Evolutionary conservation across 2,797 vertebrate species (phyloP).

Genomic region (Vipera ursinii): DNA sequence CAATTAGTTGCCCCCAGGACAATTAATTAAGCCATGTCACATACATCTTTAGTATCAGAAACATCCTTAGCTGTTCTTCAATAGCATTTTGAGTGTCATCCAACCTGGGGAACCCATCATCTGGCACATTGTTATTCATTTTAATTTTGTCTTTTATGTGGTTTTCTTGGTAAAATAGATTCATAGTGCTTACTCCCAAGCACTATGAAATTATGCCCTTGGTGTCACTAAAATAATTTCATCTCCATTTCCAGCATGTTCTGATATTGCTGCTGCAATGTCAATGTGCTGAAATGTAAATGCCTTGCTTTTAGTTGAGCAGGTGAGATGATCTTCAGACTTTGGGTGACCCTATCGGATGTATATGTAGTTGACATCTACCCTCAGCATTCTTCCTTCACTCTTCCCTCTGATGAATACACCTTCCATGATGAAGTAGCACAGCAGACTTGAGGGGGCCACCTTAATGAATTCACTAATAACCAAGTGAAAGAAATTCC

Average conservation of each 20-base stretch:
- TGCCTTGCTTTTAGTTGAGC: not conserved
- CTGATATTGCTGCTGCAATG: not conserved
- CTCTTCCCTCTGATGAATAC: not conserved
- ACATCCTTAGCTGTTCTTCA: not conserved
- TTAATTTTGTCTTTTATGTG: not conserved
- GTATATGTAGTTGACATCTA: not conserved
- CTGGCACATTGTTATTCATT: not conserved
- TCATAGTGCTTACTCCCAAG: not conserved
- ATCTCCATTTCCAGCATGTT: not conserved
- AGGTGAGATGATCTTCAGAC: not conserved
- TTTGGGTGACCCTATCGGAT: not conserved
- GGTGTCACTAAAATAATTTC: not conserved
- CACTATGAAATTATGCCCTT: not conserved
- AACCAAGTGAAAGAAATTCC: not conserved
- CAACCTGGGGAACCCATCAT: not conserved
- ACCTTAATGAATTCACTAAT: not conserved
- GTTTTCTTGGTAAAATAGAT: not conserved
- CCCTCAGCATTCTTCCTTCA: not conserved
- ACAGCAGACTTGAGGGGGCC: not conserved
- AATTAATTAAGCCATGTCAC: not conserved
- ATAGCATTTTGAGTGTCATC: not conserved
- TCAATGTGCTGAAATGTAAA: not conserved
- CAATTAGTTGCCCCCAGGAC: not conserved
- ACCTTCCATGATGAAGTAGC: not conserved
- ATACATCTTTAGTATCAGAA: not conserved